Conservation (phyloP, 2,113 vertebrate species). For the Ceyx cyanopectus region DNA sequence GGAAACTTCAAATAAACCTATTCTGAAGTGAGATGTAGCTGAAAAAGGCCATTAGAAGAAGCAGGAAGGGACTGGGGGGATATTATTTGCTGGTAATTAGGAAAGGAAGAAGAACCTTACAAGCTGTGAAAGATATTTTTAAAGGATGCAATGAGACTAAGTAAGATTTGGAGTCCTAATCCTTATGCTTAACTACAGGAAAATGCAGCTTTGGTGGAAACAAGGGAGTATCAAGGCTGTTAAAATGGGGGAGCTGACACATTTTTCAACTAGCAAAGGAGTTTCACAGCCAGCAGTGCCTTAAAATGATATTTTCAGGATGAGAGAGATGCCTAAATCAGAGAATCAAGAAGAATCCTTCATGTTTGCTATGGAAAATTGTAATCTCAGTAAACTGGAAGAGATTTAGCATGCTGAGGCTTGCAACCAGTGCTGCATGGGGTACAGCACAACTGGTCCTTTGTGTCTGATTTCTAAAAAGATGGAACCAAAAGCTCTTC, state of each 20-base stretch:
- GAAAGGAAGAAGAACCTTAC: background rate
- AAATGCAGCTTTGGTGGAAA: background rate
- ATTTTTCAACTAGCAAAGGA: background rate
- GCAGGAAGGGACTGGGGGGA: constrained; percentile 14
- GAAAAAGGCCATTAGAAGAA: constrained; percentile 12
- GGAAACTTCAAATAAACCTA: constrained; percentile 55
- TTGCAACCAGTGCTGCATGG: accelerated
- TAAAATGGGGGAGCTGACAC: background rate
- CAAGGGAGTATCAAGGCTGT: background rate
- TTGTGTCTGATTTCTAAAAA: background rate
- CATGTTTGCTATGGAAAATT: background rate
- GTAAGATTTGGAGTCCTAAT: background rate
- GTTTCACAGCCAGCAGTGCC: background rate
- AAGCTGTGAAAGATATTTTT: background rate
- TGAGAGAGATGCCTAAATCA: background rate
- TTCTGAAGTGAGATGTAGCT: constrained; percentile 43
- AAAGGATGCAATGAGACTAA: background rate
- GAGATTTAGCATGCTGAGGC: accelerated
- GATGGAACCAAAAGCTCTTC: background rate
- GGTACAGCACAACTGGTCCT: background rate
- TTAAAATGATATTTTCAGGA: background rate
- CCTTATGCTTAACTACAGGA: background rate
- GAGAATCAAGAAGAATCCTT: background rate
- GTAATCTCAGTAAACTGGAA: background rate
- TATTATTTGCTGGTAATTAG: background rate